phyloP scores from a whole-genome alignment of 2,113 vertebrate species.

The Cyprinus carpio region DNA sequence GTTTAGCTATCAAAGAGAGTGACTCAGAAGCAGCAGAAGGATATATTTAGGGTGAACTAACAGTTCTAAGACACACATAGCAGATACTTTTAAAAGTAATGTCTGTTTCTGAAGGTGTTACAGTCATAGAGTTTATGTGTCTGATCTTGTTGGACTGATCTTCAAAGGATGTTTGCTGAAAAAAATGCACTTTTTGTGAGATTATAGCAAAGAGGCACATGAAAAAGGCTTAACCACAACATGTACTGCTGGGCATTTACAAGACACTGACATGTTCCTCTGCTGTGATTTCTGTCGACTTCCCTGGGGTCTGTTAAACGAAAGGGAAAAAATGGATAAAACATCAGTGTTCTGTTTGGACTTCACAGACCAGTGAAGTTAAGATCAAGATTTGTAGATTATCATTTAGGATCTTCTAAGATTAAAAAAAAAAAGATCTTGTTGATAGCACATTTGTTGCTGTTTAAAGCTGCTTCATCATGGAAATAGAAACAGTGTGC shows the following conservation, averaged over 20 bases:
- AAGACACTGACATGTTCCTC: conserved; percentile 1
- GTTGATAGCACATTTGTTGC: not conserved
- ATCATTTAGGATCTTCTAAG: not conserved
- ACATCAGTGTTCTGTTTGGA: conserved; percentile 10
- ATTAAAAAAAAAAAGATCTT: not conserved
- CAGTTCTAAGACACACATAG: not conserved
- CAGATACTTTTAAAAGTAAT: not conserved
- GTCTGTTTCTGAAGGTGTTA: conserved; percentile 11
- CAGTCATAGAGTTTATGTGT: not conserved
- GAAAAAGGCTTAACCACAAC: conserved; percentile 13
- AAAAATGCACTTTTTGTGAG: not conserved
- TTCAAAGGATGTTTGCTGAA: conserved; percentile 30
- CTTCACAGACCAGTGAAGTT: not conserved
- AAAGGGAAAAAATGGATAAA: not conserved
- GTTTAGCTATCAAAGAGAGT: conserved; percentile 25
- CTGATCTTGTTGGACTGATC: conserved; percentile 12
- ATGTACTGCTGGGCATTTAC: conserved; percentile 7
- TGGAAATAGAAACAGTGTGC: not conserved
- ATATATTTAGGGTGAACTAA: conserved; percentile 19
- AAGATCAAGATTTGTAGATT: not conserved
- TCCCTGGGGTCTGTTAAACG: not conserved
- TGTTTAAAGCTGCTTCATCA: not conserved
- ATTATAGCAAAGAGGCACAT: conserved; percentile 1
- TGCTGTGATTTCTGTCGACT: not conserved
- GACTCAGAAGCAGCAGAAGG: conserved; percentile 9